Evolutionary conservation across 2,888 invertebrate genomes (phyloP).

Genomic region (Pasiphila rectangulata): DNA sequence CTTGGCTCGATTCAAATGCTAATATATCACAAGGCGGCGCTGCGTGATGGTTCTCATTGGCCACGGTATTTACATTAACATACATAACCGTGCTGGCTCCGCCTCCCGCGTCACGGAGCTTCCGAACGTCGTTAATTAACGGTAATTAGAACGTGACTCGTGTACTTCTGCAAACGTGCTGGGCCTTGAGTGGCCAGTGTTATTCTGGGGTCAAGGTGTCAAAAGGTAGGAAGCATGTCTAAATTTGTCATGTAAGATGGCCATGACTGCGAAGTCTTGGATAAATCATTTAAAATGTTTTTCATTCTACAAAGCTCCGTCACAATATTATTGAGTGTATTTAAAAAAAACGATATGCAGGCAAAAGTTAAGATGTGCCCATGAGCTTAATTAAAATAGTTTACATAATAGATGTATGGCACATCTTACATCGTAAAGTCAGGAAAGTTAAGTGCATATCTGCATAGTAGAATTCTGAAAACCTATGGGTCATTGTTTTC

Average conservation of each 20-base stretch:
- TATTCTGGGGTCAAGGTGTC: slow-evolving; percentile 15
- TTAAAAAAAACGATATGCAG: no score
- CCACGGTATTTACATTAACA: slow-evolving; percentile 73
- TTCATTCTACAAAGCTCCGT: no score
- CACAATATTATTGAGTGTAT: no score
- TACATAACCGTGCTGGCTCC: slow-evolving; percentile 66
- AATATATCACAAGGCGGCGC: slow-evolving; percentile 77
- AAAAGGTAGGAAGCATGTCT: slow-evolving; percentile 3
- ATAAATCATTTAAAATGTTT: no score
- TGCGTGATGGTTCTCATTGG: slow-evolving; percentile 73
- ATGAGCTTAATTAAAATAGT: slow-evolving; percentile 1
- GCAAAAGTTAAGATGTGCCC: slow-evolving; percentile 1
- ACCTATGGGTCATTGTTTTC: no score
- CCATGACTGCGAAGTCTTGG: no score
- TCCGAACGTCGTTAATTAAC: slow-evolving; percentile 72
- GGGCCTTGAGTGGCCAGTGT: slow-evolving; percentile 15
- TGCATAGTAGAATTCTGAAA: no score
- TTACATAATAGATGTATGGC: background rate
- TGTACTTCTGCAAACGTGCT: slow-evolving; percentile 37
- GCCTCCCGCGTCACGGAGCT: slow-evolving; percentile 70
- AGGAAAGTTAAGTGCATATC: no score
- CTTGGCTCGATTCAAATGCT: slow-evolving; percentile 70
- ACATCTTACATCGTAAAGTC: background rate
- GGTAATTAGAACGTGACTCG: slow-evolving; percentile 71
- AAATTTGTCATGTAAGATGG: background rate